Evolutionary conservation across 2,888 invertebrate species (phyloP).

Genomic region (Acanthacorydalis orientalis): DNA sequence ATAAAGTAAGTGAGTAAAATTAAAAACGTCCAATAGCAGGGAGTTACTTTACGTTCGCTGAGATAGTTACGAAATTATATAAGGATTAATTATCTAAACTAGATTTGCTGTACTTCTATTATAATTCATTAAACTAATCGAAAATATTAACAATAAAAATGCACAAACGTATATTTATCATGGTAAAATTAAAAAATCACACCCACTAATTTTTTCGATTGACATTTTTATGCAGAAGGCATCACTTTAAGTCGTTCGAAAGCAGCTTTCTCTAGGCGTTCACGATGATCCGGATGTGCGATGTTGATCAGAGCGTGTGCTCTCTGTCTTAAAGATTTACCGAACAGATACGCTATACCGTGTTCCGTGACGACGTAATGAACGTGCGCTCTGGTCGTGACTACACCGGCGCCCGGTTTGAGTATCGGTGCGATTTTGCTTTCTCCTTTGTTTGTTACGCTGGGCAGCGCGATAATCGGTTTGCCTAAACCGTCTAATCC

Average conservation of each 20-base stretch:
- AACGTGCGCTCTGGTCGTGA: constrained; percentile 79
- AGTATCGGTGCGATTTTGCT: constrained; percentile 72
- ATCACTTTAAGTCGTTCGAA: constrained; percentile 68
- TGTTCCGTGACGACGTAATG: constrained; percentile 89
- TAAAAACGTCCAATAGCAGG: too few species aligned
- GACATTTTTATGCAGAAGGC: constrained; percentile 33
- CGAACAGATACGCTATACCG: constrained; percentile 79
- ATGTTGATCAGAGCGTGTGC: constrained; percentile 79
- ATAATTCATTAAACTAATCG: too few species aligned
- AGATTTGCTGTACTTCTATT: too few species aligned
- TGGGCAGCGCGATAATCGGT: constrained; percentile 82
- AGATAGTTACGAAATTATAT: too few species aligned
- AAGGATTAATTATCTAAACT: too few species aligned
- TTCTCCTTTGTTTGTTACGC: constrained; percentile 58
- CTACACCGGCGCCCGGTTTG: constrained; percentile 82
- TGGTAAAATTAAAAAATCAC: too few species aligned
- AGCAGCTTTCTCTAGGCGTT: constrained; percentile 68
- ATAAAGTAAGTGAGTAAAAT: too few species aligned
- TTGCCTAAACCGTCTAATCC: constrained; percentile 72
- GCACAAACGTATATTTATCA: too few species aligned
- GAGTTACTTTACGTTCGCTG: too few species aligned
- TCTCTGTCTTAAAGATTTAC: constrained; percentile 74
- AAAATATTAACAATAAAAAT: too few species aligned
- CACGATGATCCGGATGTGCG: constrained; percentile 78
- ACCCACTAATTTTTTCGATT: too few species aligned